These are phyloP conservation scores for Xiphophorus birchmanni DNA, from an alignment of 2,797 vertebrate species.

Conservation along the genomic window DNA sequence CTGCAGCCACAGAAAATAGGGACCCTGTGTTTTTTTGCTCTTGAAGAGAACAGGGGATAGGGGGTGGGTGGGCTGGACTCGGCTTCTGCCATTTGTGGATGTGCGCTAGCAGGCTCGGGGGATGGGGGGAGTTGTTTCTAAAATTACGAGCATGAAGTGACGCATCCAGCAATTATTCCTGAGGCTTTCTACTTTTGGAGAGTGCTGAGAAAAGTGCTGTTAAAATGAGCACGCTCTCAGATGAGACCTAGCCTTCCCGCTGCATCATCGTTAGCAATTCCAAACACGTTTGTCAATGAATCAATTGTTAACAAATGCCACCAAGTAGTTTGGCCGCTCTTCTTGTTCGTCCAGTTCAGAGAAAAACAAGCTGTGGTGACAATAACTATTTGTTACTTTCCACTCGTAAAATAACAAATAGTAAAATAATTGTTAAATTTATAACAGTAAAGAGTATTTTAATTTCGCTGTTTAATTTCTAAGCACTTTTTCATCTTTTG, in stretches of 20 bases:
- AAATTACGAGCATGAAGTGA: conserved; percentile 83
- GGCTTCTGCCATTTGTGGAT: conserved; percentile 81
- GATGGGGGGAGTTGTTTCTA: conserved; percentile 77
- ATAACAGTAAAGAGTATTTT: neutral
- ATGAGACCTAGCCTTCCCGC: conserved; percentile 49
- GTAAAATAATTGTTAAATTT: neutral
- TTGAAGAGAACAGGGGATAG: conserved; percentile 54
- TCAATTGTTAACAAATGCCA: conserved; percentile 67
- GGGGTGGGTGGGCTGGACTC: conserved; percentile 45
- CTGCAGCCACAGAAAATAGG: conserved; percentile 85
- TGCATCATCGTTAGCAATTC: conserved; percentile 69
- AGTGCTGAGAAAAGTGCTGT: conserved; percentile 48
- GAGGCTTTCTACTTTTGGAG: conserved; percentile 66
- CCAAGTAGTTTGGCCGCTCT: conserved; percentile 52
- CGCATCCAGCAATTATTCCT: conserved; percentile 76
- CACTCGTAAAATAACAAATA: conserved; percentile 13
- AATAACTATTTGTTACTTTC: conserved; percentile 14
- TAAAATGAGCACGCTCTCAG: conserved; percentile 41
- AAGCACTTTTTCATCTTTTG: conserved; percentile 26
- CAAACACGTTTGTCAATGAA: conserved; percentile 70
- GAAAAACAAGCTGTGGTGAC: conserved; percentile 52
- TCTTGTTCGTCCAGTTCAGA: conserved; percentile 29
- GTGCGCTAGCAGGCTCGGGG: conserved; percentile 72
- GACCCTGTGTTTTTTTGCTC: conserved; percentile 76
- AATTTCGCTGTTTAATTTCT: conserved; percentile 14